A percentile compares a stretch with the other conserved stretches of the same genome.
These are phyloP conservation scores for Polydrusus pterygomalis DNA, from an alignment of 2,888 invertebrate genomes.

Conservation along the genomic window DNA sequence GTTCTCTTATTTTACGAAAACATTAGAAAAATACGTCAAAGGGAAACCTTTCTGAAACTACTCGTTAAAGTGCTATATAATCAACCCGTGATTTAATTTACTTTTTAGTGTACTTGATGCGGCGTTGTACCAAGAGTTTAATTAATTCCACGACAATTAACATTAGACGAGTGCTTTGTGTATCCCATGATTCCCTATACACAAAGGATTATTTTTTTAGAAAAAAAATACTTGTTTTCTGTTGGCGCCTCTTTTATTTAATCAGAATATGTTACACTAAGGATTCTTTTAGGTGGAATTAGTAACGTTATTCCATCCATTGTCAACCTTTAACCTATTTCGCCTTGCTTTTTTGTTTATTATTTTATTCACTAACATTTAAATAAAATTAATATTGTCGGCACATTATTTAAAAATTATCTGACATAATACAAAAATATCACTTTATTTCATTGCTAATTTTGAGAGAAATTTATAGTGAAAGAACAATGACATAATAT, in stretches of 20 bases:
- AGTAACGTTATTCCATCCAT: no score
- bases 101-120: slow-evolving; percentile 1
- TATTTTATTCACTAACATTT: no score
- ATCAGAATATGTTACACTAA: not conserved
- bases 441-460: no score
- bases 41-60: not conserved
- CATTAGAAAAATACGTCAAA: not conserved
- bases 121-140: not conserved
- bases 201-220: not conserved
- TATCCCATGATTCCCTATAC: not conserved
- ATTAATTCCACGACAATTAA: slow-evolving; percentile 18
- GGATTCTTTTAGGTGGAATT: no score
- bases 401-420: no score
- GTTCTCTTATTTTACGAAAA: not conserved
- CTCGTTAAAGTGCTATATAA: not conserved
- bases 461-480: no score
- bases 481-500: no score
- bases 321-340: no score
- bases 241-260: slow-evolving; percentile 1
- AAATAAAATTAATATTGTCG: no score
- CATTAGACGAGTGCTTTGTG: slow-evolving; percentile 4
- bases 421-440: no score
- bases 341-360: no score
- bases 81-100: slow-evolving; percentile 6
- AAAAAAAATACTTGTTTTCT: not conserved